phyloP scores from a whole-genome alignment of 2,797 vertebrate species.

The Adrianichthys oophorus region DNA sequence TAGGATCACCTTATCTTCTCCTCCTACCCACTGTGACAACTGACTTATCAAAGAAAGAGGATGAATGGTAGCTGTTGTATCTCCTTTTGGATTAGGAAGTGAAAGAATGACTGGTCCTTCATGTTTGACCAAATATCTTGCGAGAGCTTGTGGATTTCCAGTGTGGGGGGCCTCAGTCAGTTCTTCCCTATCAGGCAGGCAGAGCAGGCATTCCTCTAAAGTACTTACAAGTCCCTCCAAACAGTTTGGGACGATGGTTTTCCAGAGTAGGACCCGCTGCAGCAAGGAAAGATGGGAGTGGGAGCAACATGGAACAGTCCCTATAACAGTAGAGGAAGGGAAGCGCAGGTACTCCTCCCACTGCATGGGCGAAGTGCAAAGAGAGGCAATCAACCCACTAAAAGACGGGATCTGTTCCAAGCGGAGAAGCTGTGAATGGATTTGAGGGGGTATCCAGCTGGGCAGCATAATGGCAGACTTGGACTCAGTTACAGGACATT shows the following conservation, averaged over 20 bases:
- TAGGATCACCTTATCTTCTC: constrained; percentile 60
- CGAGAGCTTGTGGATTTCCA: constrained; percentile 44
- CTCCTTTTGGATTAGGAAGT: constrained; percentile 49
- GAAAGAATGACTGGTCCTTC: constrained; percentile 75
- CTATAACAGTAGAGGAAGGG: constrained; percentile 74
- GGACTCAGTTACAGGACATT: constrained; percentile 2
- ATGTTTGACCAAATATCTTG: constrained; percentile 54
- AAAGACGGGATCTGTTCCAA: constrained; percentile 80
- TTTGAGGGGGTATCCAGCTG: constrained; percentile 70
- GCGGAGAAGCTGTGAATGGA: constrained; percentile 67
- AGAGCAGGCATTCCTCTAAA: constrained; percentile 73
- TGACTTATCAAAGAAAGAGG: constrained; percentile 77
- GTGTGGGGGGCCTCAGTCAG: constrained; percentile 32
- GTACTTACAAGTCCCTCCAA: constrained; percentile 65
- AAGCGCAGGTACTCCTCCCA: constrained; percentile 84
- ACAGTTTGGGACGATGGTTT: constrained; percentile 72
- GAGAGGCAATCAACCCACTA: constrained; percentile 76
- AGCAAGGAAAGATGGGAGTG: constrained; percentile 77
- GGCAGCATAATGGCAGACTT: constrained; percentile 48
- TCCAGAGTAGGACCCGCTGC: constrained; percentile 86
- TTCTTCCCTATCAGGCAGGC: constrained; percentile 28
- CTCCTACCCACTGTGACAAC: constrained; percentile 48
- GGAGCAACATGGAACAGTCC: constrained; percentile 70
- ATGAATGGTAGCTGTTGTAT: constrained; percentile 49
- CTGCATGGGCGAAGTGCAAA: constrained; percentile 59